phyloP scores from a whole-genome alignment of 1,140 invertebrate genomes.

The Matsumurasca onukii region DNA sequence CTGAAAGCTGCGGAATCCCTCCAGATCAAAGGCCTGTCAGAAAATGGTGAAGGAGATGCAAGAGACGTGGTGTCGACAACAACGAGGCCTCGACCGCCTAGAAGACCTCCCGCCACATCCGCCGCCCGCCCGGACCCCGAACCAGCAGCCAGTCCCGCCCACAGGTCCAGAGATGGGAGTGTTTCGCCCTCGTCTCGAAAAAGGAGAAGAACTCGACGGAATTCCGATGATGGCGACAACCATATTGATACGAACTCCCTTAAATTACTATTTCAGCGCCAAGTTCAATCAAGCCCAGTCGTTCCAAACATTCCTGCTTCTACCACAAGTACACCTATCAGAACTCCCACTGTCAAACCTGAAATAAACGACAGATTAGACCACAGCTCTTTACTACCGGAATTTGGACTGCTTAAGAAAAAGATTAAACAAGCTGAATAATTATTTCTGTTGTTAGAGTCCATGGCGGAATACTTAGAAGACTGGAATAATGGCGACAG shows the following conservation, averaged over 20 bases:
- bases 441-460: conserved; percentile 54
- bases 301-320: conserved; percentile 45
- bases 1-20: conserved; percentile 87
- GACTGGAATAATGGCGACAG: conserved; percentile 67
- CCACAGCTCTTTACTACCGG: conserved; percentile 10
- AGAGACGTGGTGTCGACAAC: conserved; percentile 35
- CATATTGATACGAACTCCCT: conserved; percentile 40
- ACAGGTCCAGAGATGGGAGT: conserved; percentile 41
- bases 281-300: conserved; percentile 36
- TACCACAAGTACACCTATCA: conserved; percentile 33
- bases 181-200: conserved; percentile 43
- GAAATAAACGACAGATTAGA: conserved; percentile 18
- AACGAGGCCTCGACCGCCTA: conserved; percentile 30
- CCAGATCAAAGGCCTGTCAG: conserved; percentile 89
- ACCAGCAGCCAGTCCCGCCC: conserved; percentile 6
- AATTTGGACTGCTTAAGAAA: conserved; percentile 34
- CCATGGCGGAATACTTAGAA: conserved; percentile 76
- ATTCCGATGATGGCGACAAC: conserved; percentile 43
- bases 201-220: conserved; percentile 41
- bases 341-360: conserved; percentile 25
- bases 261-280: conserved; percentile 42
- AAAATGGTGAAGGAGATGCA: conserved; percentile 54
- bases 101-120: conserved; percentile 16
- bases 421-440: conserved; percentile 43
- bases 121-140: conserved; percentile 12